These are phyloP conservation scores for Dimorphilus gyrociliatus DNA, from an alignment of 2,888 invertebrate genomes.

Conservation along the genomic window DNA sequence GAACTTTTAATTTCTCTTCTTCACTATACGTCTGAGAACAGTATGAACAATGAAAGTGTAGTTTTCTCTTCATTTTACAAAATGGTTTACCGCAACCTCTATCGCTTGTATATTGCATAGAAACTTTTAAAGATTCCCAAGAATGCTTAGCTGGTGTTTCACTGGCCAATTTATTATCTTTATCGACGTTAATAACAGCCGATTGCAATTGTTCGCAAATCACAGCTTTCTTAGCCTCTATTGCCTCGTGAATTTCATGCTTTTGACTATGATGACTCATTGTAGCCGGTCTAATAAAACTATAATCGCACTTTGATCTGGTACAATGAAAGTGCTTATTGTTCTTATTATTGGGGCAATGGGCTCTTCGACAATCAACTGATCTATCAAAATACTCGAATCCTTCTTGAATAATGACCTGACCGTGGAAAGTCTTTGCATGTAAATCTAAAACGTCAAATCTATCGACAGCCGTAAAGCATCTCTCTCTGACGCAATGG, in stretches of 20 bases:
- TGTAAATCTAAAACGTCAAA: conserved; percentile 62
- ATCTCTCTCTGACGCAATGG: conserved; percentile 65
- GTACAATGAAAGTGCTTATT: conserved; percentile 61
- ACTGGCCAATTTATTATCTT: background rate
- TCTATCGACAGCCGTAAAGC: conserved; percentile 64
- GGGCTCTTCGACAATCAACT: conserved; percentile 51
- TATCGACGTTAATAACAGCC: background rate
- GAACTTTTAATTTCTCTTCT: conserved; percentile 49
- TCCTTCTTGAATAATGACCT: conserved; percentile 61
- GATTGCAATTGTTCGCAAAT: background rate
- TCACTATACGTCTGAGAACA: conserved; percentile 67
- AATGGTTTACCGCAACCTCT: conserved; percentile 53
- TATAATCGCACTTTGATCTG: conserved; percentile 51
- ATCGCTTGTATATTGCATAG: conserved; percentile 24
- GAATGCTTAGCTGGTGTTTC: too few species aligned
- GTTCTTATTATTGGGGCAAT: conserved; percentile 52
- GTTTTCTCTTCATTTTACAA: conserved; percentile 59
- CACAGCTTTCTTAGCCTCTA: too few species aligned
- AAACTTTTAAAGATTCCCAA: conserved; percentile 14
- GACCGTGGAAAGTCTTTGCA: conserved; percentile 67
- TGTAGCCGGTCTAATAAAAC: conserved; percentile 55
- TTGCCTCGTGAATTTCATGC: conserved; percentile 36
- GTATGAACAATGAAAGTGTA: conserved; percentile 60
- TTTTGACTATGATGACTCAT: conserved; percentile 57
- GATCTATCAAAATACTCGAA: conserved; percentile 65